phyloP scores from a whole-genome alignment of 2,888 invertebrate genomes.

The Hylaea fasciaria region DNA sequence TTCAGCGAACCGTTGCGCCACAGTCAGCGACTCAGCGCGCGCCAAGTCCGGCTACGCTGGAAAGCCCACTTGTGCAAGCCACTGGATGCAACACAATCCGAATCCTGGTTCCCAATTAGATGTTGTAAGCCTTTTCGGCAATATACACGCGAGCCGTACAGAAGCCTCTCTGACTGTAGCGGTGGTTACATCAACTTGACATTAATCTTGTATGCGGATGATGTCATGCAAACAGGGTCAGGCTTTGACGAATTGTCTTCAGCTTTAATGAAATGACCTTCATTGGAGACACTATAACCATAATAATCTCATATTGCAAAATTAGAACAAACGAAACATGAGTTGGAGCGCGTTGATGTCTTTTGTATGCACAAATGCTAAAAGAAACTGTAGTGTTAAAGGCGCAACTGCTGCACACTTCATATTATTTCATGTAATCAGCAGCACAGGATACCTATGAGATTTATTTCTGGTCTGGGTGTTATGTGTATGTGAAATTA shows the following conservation, averaged over 20 bases:
- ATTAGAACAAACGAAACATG: slow-evolving; percentile 29
- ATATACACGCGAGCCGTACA: slow-evolving; percentile 16
- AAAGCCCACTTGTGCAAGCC: slow-evolving; percentile 76
- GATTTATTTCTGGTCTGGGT: no score
- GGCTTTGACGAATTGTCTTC: slow-evolving; percentile 34
- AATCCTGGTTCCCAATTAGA: slow-evolving; percentile 37
- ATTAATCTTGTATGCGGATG: slow-evolving; percentile 25
- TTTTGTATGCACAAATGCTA: slow-evolving; percentile 51
- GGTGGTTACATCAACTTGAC: slow-evolving; percentile 27
- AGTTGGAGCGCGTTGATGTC: slow-evolving; percentile 68
- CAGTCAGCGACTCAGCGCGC: slow-evolving; percentile 44
- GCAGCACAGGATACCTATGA: no score
- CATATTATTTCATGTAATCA: no score
- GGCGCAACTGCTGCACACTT: no score
- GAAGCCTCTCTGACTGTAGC: slow-evolving; percentile 4
- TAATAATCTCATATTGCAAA: slow-evolving; percentile 23
- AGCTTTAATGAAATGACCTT: slow-evolving; percentile 23
- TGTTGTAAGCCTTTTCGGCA: slow-evolving; percentile 28
- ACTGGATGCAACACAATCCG: slow-evolving; percentile 37
- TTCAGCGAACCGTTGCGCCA: slow-evolving; percentile 82
- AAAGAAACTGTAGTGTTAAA: background rate
- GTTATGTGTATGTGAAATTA: no score
- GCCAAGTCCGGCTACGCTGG: slow-evolving; percentile 72
- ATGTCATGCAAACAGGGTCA: slow-evolving; percentile 29
- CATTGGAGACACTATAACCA: slow-evolving; percentile 18